Conservation (phyloP, 2,888 invertebrate genomes). For the Erebia aethiops region DNA sequence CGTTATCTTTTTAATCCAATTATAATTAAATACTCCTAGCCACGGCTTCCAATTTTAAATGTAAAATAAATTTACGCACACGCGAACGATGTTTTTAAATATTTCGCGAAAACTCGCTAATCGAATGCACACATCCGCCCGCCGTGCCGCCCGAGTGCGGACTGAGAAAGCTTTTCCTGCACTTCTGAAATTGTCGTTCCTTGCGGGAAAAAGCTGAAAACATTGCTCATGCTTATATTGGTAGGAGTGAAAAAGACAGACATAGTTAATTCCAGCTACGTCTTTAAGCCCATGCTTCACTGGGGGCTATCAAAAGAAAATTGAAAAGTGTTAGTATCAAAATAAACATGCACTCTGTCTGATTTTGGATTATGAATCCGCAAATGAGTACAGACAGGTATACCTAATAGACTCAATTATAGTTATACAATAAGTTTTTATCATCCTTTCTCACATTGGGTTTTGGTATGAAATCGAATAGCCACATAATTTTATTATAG, state of each 20-base stretch:
- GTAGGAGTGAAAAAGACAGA: constrained; percentile 56
- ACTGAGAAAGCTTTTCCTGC: constrained; percentile 66
- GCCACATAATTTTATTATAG: background rate
- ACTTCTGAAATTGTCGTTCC: constrained; percentile 51
- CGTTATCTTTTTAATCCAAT: constrained; percentile 22
- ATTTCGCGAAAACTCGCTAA: constrained; percentile 39
- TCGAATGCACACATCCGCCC: constrained; percentile 54
- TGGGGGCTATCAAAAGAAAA: constrained; percentile 64
- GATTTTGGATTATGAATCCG: constrained; percentile 49
- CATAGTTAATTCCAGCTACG: constrained; percentile 43
- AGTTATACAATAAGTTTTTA: background rate
- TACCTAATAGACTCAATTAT: background rate
- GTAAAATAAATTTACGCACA: constrained; percentile 39
- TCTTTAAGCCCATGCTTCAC: constrained; percentile 50
- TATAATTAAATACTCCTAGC: constrained; percentile 19
- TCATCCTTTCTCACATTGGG: background rate
- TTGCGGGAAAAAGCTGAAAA: constrained; percentile 54
- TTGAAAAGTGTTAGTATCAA: constrained; percentile 69
- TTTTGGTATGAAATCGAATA: background rate
- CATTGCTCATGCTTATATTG: constrained; percentile 51
- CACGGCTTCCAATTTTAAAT: constrained; percentile 31
- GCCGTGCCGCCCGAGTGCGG: constrained; percentile 74
- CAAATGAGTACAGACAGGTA: constrained; percentile 21
- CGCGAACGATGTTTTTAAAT: constrained; percentile 47
- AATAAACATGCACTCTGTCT: constrained; percentile 71